A percentile compares a stretch with the other conserved stretches of the same genome.
phyloP scores from a whole-genome alignment of 2,113 vertebrate species.

The Odontesthes bonariensis region DNA sequence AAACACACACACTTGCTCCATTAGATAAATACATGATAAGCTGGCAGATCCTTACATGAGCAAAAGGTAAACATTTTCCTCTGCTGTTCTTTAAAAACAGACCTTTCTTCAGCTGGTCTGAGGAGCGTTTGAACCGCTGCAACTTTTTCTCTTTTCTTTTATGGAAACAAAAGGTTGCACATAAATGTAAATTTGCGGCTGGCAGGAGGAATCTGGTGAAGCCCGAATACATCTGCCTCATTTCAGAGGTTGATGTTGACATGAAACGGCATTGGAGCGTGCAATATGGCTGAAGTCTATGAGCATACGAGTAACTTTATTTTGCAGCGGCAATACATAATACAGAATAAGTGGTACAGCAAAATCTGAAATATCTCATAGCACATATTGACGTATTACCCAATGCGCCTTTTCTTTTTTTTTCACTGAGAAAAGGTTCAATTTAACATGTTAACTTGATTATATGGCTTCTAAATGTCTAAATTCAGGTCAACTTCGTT shows the following conservation, averaged over 20 bases:
- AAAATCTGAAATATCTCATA: neutral
- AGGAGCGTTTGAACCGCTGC: conserved; percentile 46
- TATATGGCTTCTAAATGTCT: neutral
- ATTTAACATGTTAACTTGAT: too few species aligned
- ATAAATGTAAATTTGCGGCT: conserved; percentile 71
- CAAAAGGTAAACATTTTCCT: neutral
- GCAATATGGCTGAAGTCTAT: conserved; percentile 4
- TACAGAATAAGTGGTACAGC: too few species aligned
- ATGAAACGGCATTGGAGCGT: neutral
- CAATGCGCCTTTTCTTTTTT: neutral
- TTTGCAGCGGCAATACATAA: too few species aligned
- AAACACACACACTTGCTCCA: conserved; percentile 41
- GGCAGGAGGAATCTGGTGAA: conserved; percentile 64
- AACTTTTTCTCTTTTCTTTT: neutral
- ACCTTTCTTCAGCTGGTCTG: conserved; percentile 77
- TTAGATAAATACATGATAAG: conserved; percentile 22
- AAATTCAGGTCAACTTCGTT: neutral
- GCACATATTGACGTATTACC: conserved; percentile 9
- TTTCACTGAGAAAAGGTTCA: neutral
- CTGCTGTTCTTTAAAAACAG: conserved; percentile 18
- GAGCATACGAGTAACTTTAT: too few species aligned
- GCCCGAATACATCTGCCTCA: conserved; percentile 15
- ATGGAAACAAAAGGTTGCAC: conserved; percentile 5
- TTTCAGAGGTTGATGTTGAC: conserved; percentile 4
- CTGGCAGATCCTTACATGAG: conserved; percentile 20